Base-by-base conservation (phyloP, 37 sponge, comb jelly and placozoan species). In the Theonella swinhoei region DNA sequence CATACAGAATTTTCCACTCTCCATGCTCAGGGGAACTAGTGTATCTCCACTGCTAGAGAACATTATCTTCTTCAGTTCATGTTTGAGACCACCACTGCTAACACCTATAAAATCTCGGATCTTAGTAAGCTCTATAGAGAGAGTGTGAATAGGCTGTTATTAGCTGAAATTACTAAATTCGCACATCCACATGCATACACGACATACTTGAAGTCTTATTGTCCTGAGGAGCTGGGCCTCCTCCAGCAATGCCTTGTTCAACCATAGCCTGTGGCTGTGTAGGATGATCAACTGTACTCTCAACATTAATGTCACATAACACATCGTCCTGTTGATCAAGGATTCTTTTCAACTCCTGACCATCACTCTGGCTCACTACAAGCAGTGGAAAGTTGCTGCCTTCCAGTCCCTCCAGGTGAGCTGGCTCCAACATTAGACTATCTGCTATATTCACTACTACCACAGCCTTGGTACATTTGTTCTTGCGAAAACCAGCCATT, bases 381-480 rank as follows among this genome's bases (percentile, higher is more conserved):
- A 82, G 30, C 25, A 89, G 62, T 25, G 83, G 89, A 34, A 60
- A 68, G 35, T 26, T n/a, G 23, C 29, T 26, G 32, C 64, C 26
- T 4, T 61, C 22, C 37, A 73, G 8, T 9, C 74, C 87, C n/a
- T 2, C 26, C 32, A 42, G 28, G 42, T 71, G 72, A 11, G 54
- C 65, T 1, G 64, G 64, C n/a, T 60, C 73, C 25, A 86, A 37
- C 1, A 34, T 22, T 8, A 78, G 83, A 28, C 63, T 42, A 25
- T 89, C 89, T 34, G 60, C 23, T 2, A 65, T 83, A 72, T 83
- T 89, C 43, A 89, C 72, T 64, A 89, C 72, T 3, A 89, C 39
- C 4, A 89, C 62, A 5, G 83, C 89, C n/a, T 74, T 69, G n/a
- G 89, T 60, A 20, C 32, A 35, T 23, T 34, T 30, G 3, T 43